phyloP scores from a whole-genome alignment of 2,113 vertebrate genomes.

The Benitochromis conjunctus region DNA sequence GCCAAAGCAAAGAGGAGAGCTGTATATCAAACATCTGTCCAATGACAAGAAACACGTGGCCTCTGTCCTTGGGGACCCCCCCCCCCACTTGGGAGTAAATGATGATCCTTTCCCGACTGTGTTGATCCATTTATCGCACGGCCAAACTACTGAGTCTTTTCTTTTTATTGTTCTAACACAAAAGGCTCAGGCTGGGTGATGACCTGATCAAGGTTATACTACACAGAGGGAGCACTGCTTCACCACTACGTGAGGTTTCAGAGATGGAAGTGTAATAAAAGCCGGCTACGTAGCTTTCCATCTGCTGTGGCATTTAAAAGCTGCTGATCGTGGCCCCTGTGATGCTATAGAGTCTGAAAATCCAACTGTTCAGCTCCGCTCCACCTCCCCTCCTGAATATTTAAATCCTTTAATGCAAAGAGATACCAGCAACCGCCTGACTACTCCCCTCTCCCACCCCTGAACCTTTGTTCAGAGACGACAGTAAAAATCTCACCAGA shows the following conservation, averaged over 20 bases:
- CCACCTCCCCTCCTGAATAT: slow-evolving; percentile 32
- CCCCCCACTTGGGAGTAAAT: background rate
- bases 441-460: background rate
- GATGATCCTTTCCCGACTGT: background rate
- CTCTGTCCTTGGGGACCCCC: background rate
- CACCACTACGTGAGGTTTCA: background rate
- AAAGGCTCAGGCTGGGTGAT: background rate
- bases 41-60: background rate
- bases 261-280: slow-evolving; percentile 30
- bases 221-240: background rate
- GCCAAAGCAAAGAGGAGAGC: background rate
- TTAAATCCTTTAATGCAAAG: slow-evolving; percentile 51
- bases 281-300: slow-evolving; percentile 15
- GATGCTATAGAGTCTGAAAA: slow-evolving; percentile 9
- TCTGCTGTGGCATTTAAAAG: slow-evolving; percentile 61
- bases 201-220: background rate
- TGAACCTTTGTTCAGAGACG: background rate
- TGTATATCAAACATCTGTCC: slow-evolving; percentile 24
- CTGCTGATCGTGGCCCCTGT: slow-evolving; percentile 27
- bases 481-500: slow-evolving; percentile 4
- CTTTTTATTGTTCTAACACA: background rate
- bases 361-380: slow-evolving; percentile 36
- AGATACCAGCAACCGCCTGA: background rate
- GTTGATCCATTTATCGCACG: background rate
- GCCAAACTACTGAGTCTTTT: background rate